These are phyloP conservation scores for Opisthocomus hoazin DNA, from an alignment of 2,113 vertebrate genomes.

Conservation along the genomic window DNA sequence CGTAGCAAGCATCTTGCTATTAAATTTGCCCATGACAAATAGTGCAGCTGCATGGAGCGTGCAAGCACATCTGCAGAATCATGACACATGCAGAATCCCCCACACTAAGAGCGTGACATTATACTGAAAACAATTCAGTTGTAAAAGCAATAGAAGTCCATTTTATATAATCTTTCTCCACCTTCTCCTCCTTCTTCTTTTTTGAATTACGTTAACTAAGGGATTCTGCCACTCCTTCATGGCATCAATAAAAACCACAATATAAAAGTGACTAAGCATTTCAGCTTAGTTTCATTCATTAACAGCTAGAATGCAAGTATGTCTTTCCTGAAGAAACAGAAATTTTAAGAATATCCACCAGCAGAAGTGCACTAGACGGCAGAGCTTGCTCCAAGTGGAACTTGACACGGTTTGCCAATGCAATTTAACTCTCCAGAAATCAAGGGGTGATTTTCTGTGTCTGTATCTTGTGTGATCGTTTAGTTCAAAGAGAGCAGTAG, in stretches of 20 bases:
- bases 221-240: background rate
- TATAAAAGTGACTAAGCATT: background rate
- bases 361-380: background rate
- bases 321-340: background rate
- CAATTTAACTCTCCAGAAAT: conserved; percentile 39
- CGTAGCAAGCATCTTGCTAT: background rate
- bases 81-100: background rate
- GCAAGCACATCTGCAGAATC: conserved; percentile 39
- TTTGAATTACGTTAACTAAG: background rate
- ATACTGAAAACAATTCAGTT: background rate
- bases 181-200: background rate
- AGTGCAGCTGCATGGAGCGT: conserved; percentile 18
- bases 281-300: background rate
- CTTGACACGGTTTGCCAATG: background rate
- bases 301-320: background rate
- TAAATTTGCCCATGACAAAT: background rate
- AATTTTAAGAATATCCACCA: background rate
- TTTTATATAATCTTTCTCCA: background rate
- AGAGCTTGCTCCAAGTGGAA: background rate
- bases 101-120: background rate
- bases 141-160: background rate
- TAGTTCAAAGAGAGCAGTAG: background rate
- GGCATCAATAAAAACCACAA: background rate
- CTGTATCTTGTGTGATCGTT: background rate
- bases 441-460: background rate